Evolutionary conservation across 1,140 invertebrate species (phyloP).

Genomic region (Eumeta japonica): DNA sequence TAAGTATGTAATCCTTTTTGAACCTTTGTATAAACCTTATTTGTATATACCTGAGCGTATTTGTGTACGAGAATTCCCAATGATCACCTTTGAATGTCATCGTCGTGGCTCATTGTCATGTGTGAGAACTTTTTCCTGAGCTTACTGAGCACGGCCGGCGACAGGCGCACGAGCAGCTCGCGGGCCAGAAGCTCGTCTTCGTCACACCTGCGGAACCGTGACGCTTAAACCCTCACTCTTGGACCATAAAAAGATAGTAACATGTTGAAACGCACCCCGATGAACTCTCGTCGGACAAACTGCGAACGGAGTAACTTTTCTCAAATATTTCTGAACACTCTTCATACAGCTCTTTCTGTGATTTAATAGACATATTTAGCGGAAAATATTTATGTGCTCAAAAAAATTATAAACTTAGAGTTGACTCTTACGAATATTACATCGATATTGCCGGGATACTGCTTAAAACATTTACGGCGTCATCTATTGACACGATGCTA

Average conservation of each 20-base stretch:
- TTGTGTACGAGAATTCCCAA: too few species aligned
- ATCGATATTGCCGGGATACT: too few species aligned
- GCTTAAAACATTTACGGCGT: too few species aligned
- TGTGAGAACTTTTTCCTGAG: slow-evolving; percentile 33
- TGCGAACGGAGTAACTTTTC: slow-evolving; percentile 35
- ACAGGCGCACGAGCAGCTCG: slow-evolving; percentile 31
- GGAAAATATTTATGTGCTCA: background rate
- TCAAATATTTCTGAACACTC: slow-evolving; percentile 42
- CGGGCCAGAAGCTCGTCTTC: slow-evolving; percentile 27
- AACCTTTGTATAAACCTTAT: too few species aligned
- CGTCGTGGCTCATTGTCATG: slow-evolving; percentile 16
- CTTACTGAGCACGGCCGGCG: slow-evolving; percentile 33
- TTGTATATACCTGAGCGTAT: too few species aligned
- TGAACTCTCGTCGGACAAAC: slow-evolving; percentile 34
- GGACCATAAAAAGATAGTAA: background rate
- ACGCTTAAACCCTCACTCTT: background rate
- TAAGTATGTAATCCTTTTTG: too few species aligned
- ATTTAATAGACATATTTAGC: slow-evolving; percentile 40
- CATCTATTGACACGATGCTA: too few species aligned
- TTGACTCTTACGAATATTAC: too few species aligned
- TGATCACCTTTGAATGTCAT: slow-evolving; percentile 38
- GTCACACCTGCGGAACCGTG: slow-evolving; percentile 25
- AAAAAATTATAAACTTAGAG: too few species aligned
- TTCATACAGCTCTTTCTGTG: slow-evolving; percentile 38
- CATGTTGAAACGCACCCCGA: slow-evolving; percentile 19